A percentile compares a stretch with the other conserved stretches of the same genome.
Evolutionary conservation across 1,140 invertebrate species (phyloP).

Genomic region (Cydia splendana): DNA sequence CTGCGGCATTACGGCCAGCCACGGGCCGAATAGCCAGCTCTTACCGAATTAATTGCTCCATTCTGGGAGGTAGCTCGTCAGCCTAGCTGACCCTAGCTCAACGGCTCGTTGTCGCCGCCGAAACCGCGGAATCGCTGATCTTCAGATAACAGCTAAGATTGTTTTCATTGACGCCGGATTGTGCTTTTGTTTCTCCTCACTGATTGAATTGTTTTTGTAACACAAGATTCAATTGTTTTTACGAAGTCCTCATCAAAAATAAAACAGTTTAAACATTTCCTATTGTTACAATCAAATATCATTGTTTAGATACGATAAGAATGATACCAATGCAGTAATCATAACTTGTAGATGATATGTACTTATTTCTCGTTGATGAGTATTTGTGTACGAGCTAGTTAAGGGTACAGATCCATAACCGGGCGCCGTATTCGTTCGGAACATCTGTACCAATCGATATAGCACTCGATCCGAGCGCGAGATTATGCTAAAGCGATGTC

Average conservation of each 20-base stretch:
- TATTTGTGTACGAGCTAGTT: conserved; percentile 12
- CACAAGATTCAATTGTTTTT: conserved; percentile 8
- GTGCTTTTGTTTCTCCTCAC: conserved; percentile 37
- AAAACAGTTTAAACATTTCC: background rate
- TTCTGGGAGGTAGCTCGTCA: conserved; percentile 71
- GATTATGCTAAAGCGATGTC: conserved; percentile 78
- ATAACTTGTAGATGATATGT: background rate
- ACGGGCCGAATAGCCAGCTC: conserved; percentile 58
- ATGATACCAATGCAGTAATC: conserved; percentile 6
- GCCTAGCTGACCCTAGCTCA: conserved; percentile 41
- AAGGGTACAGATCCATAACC: conserved; percentile 29
- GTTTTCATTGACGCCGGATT: conserved; percentile 27
- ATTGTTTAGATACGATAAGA: conserved; percentile 1
- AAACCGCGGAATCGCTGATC: conserved; percentile 49
- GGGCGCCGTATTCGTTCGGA: conserved; percentile 43
- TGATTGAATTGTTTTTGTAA: conserved; percentile 12
- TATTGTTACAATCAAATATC: conserved; percentile 12
- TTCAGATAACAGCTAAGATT: conserved; percentile 34
- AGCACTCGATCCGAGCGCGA: conserved; percentile 68
- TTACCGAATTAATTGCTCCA: conserved; percentile 75
- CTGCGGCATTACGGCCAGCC: conserved; percentile 51
- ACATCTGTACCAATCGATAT: conserved; percentile 72
- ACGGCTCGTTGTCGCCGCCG: conserved; percentile 56
- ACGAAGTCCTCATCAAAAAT: background rate
- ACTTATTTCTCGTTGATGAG: conserved; percentile 24